Conservation (phyloP, 2,113 vertebrate species). For the Aptenodytes patagonicus region DNA sequence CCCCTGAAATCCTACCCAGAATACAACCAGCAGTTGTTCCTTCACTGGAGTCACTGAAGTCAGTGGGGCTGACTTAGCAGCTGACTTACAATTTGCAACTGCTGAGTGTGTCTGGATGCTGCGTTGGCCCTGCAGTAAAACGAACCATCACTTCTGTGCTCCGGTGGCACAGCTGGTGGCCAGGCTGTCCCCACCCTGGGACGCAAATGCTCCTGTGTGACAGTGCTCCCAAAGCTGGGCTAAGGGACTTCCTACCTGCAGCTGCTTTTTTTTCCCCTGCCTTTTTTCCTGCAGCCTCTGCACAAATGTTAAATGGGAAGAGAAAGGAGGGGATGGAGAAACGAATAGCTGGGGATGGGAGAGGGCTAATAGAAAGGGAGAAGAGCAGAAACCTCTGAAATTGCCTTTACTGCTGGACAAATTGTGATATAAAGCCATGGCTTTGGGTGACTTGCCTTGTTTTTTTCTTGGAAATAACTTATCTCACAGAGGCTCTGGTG, state of each 20-base stretch:
- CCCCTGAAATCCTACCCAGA: background rate
- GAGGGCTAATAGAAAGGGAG: background rate
- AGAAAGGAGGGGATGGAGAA: background rate
- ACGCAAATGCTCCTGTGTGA: background rate
- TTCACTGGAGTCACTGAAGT: background rate
- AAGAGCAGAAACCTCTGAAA: background rate
- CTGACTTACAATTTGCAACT: background rate
- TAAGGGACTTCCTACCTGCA: background rate
- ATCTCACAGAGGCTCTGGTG: background rate
- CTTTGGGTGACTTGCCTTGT: background rate
- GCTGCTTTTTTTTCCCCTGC: rapidly evolving
- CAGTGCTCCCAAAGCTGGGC: background rate
- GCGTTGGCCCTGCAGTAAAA: background rate
- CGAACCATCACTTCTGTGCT: background rate
- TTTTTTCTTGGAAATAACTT: background rate
- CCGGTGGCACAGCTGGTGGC: background rate
- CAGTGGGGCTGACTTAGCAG: background rate
- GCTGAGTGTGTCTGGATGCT: background rate
- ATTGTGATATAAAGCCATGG: background rate
- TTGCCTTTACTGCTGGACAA: background rate
- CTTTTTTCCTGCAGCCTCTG: background rate
- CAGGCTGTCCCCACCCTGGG: background rate
- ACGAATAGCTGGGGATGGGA: background rate
- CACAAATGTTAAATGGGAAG: background rate
- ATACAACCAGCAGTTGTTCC: background rate